Conservation (phyloP, 2,888 invertebrate genomes). For the Geotrupes spiniger region DNA sequence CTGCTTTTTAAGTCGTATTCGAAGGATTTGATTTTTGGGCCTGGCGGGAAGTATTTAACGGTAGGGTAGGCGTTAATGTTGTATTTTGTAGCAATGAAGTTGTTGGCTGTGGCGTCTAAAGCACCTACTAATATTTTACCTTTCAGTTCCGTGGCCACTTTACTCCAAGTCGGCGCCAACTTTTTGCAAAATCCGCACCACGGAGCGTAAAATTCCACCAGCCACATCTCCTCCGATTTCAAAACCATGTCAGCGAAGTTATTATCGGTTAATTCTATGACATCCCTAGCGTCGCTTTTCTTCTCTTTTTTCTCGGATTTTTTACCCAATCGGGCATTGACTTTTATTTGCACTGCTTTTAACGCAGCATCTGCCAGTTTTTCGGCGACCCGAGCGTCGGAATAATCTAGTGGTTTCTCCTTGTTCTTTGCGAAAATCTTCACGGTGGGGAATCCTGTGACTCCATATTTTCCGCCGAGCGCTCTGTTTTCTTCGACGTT, state of each 20-base stretch:
- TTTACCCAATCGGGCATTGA: conserved; percentile 6
- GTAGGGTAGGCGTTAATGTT: conserved; percentile 89
- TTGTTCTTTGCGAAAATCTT: conserved; percentile 72
- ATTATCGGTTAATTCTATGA: conserved; percentile 85
- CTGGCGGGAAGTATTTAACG: conserved; percentile 80
- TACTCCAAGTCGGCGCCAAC: conserved; percentile 88
- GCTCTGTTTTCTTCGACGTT: conserved; percentile 82
- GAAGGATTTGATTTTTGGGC: conserved; percentile 61
- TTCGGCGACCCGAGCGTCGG: conserved; percentile 75
- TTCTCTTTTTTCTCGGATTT: background rate
- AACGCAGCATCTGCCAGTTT: conserved; percentile 77
- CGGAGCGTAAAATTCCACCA: conserved; percentile 92
- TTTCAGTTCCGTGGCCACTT: conserved; percentile 84
- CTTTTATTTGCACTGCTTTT: conserved; percentile 62
- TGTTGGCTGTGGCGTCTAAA: conserved; percentile 86
- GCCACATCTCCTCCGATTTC: conserved; percentile 86
- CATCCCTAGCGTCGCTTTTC: conserved; percentile 51
- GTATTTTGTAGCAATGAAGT: conserved; percentile 71
- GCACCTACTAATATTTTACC: conserved; percentile 91
- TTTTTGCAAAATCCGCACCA: conserved; percentile 94
- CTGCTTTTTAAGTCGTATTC: conserved; percentile 90
- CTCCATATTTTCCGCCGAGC: conserved; percentile 70
- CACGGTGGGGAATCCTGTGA: conserved; percentile 87
- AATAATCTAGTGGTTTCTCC: conserved; percentile 57
- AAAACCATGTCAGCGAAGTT: conserved; percentile 88